Base-by-base conservation (phyloP, 2,888 invertebrate species). In the Lepidochitona cinerea region DNA sequence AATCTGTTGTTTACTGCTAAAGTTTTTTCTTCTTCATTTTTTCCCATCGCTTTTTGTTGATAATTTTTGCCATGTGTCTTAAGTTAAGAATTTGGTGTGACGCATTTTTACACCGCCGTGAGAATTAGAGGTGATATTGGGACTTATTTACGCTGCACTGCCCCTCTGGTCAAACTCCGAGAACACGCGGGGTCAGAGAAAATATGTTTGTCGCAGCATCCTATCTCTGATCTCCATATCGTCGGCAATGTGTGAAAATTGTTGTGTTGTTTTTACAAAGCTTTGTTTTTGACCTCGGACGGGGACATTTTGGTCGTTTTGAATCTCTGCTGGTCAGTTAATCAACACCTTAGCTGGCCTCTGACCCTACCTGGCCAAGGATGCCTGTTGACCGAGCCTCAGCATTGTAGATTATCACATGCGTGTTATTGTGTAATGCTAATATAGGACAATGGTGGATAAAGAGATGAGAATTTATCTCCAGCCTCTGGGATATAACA, bases 391-490 rank as follows among this genome's bases (percentile, higher is more conserved):
- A 49, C 23, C 23, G n/a, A n/a, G n/a, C 49, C 49, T 49, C 49
- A 49, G 49, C 1, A 18, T 2, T 26, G 18, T 23, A 59, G 59
- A 59, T 59, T 59, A 59, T 23, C 59, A 59, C 59, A 26, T 59
- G 59, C 26, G 59, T 59, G 59, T 59, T 59, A 59, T 59, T 59
- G 59, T 59, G 59, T 29, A 59, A 59, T 59, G 59, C 32, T 59
- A 59, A 59, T 26, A 59, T 26, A 59, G 49, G 23, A 49, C 49
- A 49, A n/a, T 49, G 49, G 49, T 23, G 49, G 49, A 49, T 49
- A 23, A 23, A 49, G n/a, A 23, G 7, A 7, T n/a, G 2, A 49
- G 49, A 49, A 23, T n/a, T n/a, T n/a, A n/a, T n/a, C n/a, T n/a
- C n/a, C n/a, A n/a, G n/a, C 23, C 23, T 49, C n/a, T 49, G 49